Evolutionary conservation across 2,113 vertebrate genomes (phyloP).

Genomic region (Butorides virescens): DNA sequence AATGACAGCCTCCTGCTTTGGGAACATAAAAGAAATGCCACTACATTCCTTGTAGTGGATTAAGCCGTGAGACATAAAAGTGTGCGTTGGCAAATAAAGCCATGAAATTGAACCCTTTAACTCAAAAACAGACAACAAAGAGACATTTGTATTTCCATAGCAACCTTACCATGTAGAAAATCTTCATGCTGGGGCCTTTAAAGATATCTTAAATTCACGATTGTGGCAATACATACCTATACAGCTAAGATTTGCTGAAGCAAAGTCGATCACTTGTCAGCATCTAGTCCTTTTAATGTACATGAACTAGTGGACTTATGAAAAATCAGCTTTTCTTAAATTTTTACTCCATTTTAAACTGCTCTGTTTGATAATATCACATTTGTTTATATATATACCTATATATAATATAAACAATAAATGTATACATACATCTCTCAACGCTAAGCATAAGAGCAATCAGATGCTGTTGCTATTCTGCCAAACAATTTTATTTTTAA

Average conservation of each 20-base stretch:
- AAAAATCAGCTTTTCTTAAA: background rate
- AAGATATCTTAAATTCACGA: background rate
- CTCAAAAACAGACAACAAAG: background rate
- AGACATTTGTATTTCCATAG: constrained; percentile 53
- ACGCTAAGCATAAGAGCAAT: background rate
- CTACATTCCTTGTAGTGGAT: background rate
- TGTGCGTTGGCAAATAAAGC: background rate
- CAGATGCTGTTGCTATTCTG: background rate
- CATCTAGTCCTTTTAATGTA: background rate
- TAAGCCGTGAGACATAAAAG: background rate
- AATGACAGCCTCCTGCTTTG: background rate
- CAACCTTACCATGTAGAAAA: constrained; percentile 43
- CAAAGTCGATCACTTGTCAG: background rate
- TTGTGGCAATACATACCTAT: background rate
- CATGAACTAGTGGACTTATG: background rate
- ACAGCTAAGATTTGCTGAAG: background rate
- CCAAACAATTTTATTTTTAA: background rate
- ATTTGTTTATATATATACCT: background rate
- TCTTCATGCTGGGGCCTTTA: background rate
- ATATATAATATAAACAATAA: background rate
- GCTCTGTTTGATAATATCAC: background rate
- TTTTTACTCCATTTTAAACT: background rate
- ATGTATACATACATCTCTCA: background rate
- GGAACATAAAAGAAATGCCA: background rate
- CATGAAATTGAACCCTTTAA: background rate